Base-by-base conservation (phyloP, 2,888 invertebrate species). In the Pteria penguin region DNA sequence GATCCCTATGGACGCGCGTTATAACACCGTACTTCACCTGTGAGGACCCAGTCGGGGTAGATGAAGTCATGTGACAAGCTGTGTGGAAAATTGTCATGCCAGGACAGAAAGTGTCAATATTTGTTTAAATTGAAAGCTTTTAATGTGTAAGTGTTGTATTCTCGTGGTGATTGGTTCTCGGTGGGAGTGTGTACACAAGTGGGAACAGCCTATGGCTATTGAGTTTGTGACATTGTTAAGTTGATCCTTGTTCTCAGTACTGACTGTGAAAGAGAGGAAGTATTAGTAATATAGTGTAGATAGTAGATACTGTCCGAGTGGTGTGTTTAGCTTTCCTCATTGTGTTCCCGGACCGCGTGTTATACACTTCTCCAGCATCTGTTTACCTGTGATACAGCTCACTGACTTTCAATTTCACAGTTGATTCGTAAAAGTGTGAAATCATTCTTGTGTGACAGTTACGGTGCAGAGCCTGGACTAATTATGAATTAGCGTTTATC, bases 41-140 rank as follows among this genome's bases (percentile, higher is more conserved):
- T 2, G 60, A 60, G 27, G 60, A 14, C 22, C 22, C 22, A 27
- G 60, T 60, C 27, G 24, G 60, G 27, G 60, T 60, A 27, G 27
- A 60, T 60, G 14, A 29, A 60, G 68, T 75, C 75, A 75, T 67
- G 61, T 75, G 75, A 70, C 57, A n/a, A 24, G 70, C 55, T 73
- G 70, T 73, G 70, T 77, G 70, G 58, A 74, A 55, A 74, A 74
- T 77, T 77, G 77, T 77, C 77, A 77, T 73, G 73, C 60, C 61
- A 72, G 70, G 70, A 77, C 73, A 65, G 55, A 73, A 70, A 73
- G 74, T 75, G 78, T 78, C 78, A 78, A 78, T 78, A 78, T 78
- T 78, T 78, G 78, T 75, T 70, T 70, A 78, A 78, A 75, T 75
- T 75, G 78, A 74, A 78, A 78, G 78, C 78, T 75, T 78, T 78